Conservation (phyloP, 2,888 invertebrate species). For the Lochmaea crataegi region DNA sequence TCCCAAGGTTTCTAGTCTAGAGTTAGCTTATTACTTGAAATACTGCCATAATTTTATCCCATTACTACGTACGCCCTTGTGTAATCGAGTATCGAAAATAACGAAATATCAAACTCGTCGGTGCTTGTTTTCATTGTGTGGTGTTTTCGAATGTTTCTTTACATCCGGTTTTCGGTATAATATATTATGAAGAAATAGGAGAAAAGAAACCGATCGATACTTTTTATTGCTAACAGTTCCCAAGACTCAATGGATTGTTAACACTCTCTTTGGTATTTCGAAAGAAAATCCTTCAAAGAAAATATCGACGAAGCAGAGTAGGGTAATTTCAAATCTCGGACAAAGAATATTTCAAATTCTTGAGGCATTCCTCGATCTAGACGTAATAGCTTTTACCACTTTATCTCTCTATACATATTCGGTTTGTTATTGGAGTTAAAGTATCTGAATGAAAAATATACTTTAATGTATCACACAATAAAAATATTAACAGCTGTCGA, state of each 20-base stretch:
- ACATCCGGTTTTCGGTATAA: conserved; percentile 13
- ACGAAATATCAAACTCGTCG: background rate
- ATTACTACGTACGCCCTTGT: background rate
- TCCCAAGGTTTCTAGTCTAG: no score
- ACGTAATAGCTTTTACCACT: background rate
- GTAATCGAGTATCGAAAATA: background rate
- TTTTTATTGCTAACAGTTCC: conserved; percentile 14
- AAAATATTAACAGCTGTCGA: no score
- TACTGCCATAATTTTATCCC: background rate
- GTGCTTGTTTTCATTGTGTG: conserved; percentile 7
- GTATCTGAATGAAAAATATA: background rate
- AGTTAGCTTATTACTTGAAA: background rate
- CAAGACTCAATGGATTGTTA: conserved; percentile 13
- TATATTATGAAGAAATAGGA: conserved; percentile 8
- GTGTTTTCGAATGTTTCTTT: conserved; percentile 9
- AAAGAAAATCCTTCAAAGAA: background rate
- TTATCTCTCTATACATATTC: background rate
- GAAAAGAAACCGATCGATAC: conserved; percentile 6
- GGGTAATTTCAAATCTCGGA: conserved; percentile 2
- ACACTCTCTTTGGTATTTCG: conserved; percentile 1
- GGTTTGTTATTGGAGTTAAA: background rate
- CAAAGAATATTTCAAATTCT: conserved; percentile 6
- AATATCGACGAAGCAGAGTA: background rate
- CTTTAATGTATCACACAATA: background rate
- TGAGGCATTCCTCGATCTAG: background rate